Conservation (phyloP, 2,888 invertebrate genomes). For the Biston betularia region DNA sequence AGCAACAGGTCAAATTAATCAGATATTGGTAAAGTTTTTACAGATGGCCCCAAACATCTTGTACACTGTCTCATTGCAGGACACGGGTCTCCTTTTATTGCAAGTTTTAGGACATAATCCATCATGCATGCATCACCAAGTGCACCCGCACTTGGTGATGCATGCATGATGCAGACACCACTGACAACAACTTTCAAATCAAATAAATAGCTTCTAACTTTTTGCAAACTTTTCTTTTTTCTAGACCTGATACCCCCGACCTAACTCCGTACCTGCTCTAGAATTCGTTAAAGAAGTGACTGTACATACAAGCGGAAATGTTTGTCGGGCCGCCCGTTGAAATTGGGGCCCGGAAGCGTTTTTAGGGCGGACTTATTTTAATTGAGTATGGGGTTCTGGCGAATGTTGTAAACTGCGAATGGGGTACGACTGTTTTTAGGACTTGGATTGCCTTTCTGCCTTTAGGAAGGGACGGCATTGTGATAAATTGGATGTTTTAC, state of each 20-base stretch:
- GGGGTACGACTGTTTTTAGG: slow-evolving; percentile 29
- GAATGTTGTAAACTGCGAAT: slow-evolving; percentile 32
- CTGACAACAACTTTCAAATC: too few species aligned
- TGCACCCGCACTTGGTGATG: too few species aligned
- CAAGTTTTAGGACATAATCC: too few species aligned
- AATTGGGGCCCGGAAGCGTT: slow-evolving; percentile 48
- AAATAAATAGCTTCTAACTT: too few species aligned
- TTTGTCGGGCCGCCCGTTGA: slow-evolving; percentile 45
- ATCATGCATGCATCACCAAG: too few species aligned
- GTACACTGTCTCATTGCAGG: too few species aligned
- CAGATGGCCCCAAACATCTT: too few species aligned
- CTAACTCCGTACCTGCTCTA: slow-evolving; percentile 36
- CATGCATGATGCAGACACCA: too few species aligned
- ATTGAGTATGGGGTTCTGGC: slow-evolving; percentile 34
- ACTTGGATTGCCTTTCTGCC: slow-evolving; percentile 28
- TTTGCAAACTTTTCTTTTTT: neutral
- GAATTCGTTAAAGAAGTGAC: slow-evolving; percentile 65
- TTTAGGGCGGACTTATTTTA: slow-evolving; percentile 48
- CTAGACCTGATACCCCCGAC: neutral
- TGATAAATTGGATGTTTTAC: slow-evolving; percentile 18
- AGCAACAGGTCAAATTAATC: too few species aligned
- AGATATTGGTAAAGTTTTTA: too few species aligned
- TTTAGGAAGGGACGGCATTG: slow-evolving; percentile 18
- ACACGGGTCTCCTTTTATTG: too few species aligned
- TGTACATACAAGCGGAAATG: slow-evolving; percentile 53